Conservation (phyloP, 2,113 vertebrate genomes). For the Forbesichthys papilliferus region DNA sequence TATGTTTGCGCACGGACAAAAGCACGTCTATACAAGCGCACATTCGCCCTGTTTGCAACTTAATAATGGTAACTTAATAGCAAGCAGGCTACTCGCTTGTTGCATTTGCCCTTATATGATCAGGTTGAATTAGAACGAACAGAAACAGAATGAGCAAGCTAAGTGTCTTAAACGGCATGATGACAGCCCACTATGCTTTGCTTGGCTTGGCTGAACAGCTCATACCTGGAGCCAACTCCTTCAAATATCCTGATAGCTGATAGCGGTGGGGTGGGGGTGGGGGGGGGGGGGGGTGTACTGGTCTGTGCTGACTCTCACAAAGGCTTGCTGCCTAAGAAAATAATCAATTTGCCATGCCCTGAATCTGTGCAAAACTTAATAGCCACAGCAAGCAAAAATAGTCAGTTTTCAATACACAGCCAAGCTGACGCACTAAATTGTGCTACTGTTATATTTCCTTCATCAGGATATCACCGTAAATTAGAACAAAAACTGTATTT, state of each 20-base stretch:
- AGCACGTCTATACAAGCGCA: conserved; percentile 10
- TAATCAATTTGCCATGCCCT: conserved; percentile 37
- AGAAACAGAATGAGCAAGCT: conserved; percentile 36
- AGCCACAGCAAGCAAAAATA: conserved; percentile 23
- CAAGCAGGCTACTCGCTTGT: conserved; percentile 5
- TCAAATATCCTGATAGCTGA: conserved; percentile 41
- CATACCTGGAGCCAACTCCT: conserved; percentile 58
- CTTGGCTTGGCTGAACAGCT: conserved; percentile 56
- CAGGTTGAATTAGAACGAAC: conserved; percentile 29
- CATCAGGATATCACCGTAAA: conserved; percentile 11
- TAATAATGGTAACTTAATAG: neutral
- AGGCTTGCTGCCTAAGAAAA: conserved; percentile 51
- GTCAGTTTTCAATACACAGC: conserved; percentile 4
- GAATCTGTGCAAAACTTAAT: conserved; percentile 27
- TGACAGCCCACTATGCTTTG: conserved; percentile 56
- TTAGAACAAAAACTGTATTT: neutral
- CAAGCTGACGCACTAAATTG: conserved; percentile 6
- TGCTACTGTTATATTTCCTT: neutral
- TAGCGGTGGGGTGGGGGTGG: conserved; percentile 4
- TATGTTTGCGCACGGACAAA: conserved; percentile 31
- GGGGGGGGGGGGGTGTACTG: conserved; percentile 5
- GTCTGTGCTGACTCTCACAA: conserved; percentile 45
- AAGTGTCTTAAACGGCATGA: conserved; percentile 32
- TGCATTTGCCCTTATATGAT: conserved; percentile 32
- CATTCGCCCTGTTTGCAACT: conserved; percentile 15